phyloP scores from a whole-genome alignment of 2,797 vertebrate genomes.

The Sebastes glaucus region DNA sequence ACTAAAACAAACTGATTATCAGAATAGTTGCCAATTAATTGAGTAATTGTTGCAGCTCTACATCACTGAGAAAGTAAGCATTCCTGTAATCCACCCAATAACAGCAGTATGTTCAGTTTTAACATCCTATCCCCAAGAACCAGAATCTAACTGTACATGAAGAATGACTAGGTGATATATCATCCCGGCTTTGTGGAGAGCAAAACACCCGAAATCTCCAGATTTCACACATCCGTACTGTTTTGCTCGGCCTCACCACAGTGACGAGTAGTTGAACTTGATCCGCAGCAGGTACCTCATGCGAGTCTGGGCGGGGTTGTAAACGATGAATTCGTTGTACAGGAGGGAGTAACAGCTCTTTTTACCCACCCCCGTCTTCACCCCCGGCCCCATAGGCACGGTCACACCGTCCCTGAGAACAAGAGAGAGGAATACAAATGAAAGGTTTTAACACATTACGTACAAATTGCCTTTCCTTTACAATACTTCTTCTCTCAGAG shows the following conservation, averaged over 20 bases:
- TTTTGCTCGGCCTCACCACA: conserved; percentile 82
- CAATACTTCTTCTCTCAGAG: not conserved
- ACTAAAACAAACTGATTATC: not conserved
- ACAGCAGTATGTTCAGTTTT: not conserved
- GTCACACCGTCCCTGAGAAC: conserved; percentile 79
- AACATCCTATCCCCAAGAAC: not conserved
- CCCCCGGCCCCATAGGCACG: conserved; percentile 87
- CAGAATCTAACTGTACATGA: not conserved
- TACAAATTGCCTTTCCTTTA: not conserved
- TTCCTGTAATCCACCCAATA: not conserved
- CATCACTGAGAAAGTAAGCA: not conserved
- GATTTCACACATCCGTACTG: fast-evolving
- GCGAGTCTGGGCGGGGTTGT: conserved; percentile 85
- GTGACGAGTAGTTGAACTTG: conserved; percentile 85
- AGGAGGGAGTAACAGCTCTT: conserved; percentile 85
- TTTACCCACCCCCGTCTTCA: conserved; percentile 74
- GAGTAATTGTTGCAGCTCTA: not conserved
- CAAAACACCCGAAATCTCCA: not conserved
- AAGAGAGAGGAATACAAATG: not conserved
- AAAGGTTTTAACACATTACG: too few relatives aligned
- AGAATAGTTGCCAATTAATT: not conserved
- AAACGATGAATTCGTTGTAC: conserved; percentile 93
- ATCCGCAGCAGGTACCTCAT: conserved; percentile 91
- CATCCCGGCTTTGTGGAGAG: not conserved
- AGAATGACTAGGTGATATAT: not conserved